These are phyloP conservation scores for Deilephila elpenor DNA, from an alignment of 2,888 invertebrate genomes.

Conservation along the genomic window DNA sequence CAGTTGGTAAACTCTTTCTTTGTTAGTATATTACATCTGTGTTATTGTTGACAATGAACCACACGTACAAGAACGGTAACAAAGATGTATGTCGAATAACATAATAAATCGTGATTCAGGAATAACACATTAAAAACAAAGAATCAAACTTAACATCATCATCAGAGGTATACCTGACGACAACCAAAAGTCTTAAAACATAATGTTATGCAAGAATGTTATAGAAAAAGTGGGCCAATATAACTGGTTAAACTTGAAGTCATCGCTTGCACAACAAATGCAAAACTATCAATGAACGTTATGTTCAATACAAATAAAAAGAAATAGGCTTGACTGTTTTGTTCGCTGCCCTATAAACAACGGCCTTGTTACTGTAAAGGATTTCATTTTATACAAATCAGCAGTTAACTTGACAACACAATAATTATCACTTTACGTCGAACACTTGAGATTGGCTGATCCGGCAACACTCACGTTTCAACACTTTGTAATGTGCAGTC, in stretches of 20 bases:
- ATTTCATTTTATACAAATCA: constrained; percentile 31
- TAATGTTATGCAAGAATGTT: constrained; percentile 29
- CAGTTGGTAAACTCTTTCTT: background rate
- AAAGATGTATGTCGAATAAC: background rate
- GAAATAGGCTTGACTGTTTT: constrained; percentile 39
- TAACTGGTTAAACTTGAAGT: constrained; percentile 47
- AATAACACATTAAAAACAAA: background rate
- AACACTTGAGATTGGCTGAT: background rate
- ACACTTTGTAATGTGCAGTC: constrained; percentile 6
- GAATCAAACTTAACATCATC: background rate
- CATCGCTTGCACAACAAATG: constrained; percentile 51
- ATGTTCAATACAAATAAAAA: background rate
- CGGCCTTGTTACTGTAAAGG: constrained; percentile 54
- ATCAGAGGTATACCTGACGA: background rate
- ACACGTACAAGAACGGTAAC: background rate
- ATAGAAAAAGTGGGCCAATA: constrained; percentile 40
- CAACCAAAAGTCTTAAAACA: constrained; percentile 12
- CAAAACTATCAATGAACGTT: background rate
- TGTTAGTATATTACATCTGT: background rate
- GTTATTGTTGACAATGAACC: background rate
- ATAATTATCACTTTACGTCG: constrained; percentile 19
- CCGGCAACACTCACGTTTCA: background rate
- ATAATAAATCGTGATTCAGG: constrained; percentile 6
- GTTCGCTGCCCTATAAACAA: constrained; percentile 37
- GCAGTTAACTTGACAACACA: constrained; percentile 21